Base-by-base conservation (phyloP, 2,113 vertebrate genomes). In the Motacilla alba region DNA sequence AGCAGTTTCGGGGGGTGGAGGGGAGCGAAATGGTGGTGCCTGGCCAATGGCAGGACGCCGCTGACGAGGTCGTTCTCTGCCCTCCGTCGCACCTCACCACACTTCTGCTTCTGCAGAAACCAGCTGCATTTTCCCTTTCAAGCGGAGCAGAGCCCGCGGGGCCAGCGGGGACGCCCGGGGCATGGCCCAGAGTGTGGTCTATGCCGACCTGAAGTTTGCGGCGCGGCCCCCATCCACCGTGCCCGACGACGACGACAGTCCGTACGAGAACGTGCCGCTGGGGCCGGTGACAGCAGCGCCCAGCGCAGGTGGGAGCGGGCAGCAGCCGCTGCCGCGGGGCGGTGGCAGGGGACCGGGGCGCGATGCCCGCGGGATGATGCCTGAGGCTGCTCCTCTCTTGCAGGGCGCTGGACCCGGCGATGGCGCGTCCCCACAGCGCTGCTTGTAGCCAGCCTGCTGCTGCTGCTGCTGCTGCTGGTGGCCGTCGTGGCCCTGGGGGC, bases 111-210 rank as follows among this genome's bases (percentile, higher is more conserved):
- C 77, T 47, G 23, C 74, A 39, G 49, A 72, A 89, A 55, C 11
- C 35, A 91, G 30, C 4, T 6, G 2, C 69, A 11, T 43, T 84
- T 91, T 56, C 33, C 13, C 23, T 67, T 55, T 41, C 19, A n/a
- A 55, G 46, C 8, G 6, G 10, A 35, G 4, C 33, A n/a, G 53
- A 60, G 35, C 11, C 3, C 0, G 3, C 39, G 16, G 18, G 14
- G 11, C 30, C 15, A 7, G 5, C 3, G 0, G 6, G 14, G 26
- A 13, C 43, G 30, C 7, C 9, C 2, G 7, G 12, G 11, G 1
- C 70, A 94, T 95, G 96, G 91, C 67, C 6, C 78, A 95, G 31
- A 93, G 63, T 0, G 53, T 95, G 83, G 10, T 95, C 67, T 96
- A 96, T 0, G 86, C 93, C 0, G 96, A 95, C 24, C 67, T 96